Evolutionary conservation across 2,888 invertebrate genomes (phyloP).

Genomic region (Trachelus stipa): DNA sequence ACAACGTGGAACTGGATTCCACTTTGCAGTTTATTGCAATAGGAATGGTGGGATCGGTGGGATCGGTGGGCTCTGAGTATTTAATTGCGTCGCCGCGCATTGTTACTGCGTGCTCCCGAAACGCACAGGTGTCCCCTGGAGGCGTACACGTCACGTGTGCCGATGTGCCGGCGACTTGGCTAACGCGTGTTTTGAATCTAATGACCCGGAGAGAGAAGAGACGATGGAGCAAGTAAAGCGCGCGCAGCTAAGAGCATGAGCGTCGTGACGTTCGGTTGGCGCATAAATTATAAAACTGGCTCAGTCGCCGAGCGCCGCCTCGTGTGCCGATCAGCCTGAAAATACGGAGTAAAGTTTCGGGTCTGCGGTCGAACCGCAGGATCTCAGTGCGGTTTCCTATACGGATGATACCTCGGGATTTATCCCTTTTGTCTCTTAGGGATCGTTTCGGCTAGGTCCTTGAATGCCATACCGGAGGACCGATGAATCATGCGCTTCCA

Average conservation of each 20-base stretch:
- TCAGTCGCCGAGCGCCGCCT: background rate
- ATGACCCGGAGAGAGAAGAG: background rate
- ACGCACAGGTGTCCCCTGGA: conserved; percentile 18
- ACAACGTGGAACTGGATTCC: conserved; percentile 1
- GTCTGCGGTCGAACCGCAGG: conserved; percentile 31
- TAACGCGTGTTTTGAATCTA: conserved; percentile 23
- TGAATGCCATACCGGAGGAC: background rate
- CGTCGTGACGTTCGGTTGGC: background rate
- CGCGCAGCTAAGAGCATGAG: background rate
- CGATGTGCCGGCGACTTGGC: conserved; percentile 9
- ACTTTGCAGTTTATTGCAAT: background rate
- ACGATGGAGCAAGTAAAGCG: background rate
- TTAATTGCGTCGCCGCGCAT: background rate
- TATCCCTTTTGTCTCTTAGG: background rate
- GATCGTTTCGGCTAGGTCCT: conserved; percentile 4
- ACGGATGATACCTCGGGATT: background rate
- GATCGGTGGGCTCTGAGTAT: background rate
- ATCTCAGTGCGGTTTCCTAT: conserved; percentile 39
- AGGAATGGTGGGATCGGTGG: background rate
- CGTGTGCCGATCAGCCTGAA: conserved; percentile 13
- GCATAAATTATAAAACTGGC: conserved; percentile 5
- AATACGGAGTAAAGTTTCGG: conserved; percentile 36
- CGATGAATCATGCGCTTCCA: background rate
- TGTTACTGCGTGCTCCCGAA: conserved; percentile 3
- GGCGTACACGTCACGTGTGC: conserved; percentile 20